Percentiles rank a stretch among this genome's conserved stretches.
Conservation (phyloP, 2,888 invertebrate genomes). For the Norana najaformis region DNA sequence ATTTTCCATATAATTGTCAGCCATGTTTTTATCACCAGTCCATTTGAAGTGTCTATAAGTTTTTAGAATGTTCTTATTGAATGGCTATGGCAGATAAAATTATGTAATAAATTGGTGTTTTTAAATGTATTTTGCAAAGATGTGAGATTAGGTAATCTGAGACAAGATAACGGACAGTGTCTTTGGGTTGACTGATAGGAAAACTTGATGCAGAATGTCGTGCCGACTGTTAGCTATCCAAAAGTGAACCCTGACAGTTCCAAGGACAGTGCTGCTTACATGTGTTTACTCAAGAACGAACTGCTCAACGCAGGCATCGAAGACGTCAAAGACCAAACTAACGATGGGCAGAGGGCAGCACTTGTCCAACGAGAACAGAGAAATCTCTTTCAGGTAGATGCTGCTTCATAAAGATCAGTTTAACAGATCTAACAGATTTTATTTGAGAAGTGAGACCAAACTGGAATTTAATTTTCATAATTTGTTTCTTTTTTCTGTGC, state of each 20-base stretch:
- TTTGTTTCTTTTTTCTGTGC: not conserved
- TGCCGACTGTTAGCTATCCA: not conserved
- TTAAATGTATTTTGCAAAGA: not conserved
- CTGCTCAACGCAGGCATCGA: slow-evolving; percentile 85
- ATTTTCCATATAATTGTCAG: not conserved
- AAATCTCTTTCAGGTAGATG: slow-evolving; percentile 66
- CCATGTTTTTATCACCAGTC: not conserved
- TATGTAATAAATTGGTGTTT: not conserved
- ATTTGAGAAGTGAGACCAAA: too few relatives aligned
- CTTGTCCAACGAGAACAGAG: slow-evolving; percentile 70
- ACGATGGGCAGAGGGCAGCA: slow-evolving; percentile 72
- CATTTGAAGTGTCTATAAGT: not conserved
- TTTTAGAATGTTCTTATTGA: not conserved
- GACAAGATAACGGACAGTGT: not conserved
- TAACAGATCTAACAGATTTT: not conserved
- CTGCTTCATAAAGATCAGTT: not conserved
- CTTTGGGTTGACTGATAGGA: not conserved
- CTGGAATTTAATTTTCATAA: not conserved
- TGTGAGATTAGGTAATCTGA: not conserved
- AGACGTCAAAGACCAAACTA: slow-evolving; percentile 72
- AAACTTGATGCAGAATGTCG: slow-evolving; percentile 25
- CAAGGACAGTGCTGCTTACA: slow-evolving; percentile 88
- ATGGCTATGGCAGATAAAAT: not conserved
- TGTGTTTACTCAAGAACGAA: slow-evolving; percentile 91
- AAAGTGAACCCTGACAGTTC: slow-evolving; percentile 23